Evolutionary conservation across 2,797 vertebrate genomes (phyloP), one percentile per base, ranked within the genome.

Genomic region (Arnoldichthys spilopterus): DNA sequence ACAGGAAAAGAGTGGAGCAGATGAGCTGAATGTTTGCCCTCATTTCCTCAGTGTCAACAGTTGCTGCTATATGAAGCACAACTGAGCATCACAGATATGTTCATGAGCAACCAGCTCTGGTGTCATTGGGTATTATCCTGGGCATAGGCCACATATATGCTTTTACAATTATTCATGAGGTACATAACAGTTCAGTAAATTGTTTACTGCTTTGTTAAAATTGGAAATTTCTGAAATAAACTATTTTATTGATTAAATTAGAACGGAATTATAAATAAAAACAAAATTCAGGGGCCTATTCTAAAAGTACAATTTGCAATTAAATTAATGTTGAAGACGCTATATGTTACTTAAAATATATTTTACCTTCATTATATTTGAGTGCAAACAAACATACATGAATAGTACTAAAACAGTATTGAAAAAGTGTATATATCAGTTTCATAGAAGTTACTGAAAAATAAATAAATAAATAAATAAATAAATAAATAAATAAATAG

Each of bases 11-110:
- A 88, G 76, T 71, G 67, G 86, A 76, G 79, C 82, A 85, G 82
- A 90, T 85, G 86, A 83, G 81, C 76, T 84, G 85, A 91, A 85
- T 78, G 86, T 92, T 90, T 91, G 86, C 83, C 80, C 86, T 89
- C 82, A 85, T 86, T 90, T 91, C 85, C 87, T 58, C 20, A 80
- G 79, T 85, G 81, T 40, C 5, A 62, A 30, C 69, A 71, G 54
- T 83, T 71, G 83, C 78, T 40, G 68, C 68, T 59, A 64, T 82
- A 70, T 63, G 63, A 49, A 47, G n/a, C 68, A 70, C 51, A 74
- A 49, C 11, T 26, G 28, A 34, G 15, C 22, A 79, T 79, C 12
- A 32, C 32, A 43, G 30, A 20, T 56, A 62, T 74, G 13, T 45
- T 68, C 20, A 51, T 1, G 2, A 66, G 49, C 45, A 20, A 8